Evolutionary conservation across 2,888 invertebrate species (phyloP).

Genomic region (Thysanoteuthis rhombus): DNA sequence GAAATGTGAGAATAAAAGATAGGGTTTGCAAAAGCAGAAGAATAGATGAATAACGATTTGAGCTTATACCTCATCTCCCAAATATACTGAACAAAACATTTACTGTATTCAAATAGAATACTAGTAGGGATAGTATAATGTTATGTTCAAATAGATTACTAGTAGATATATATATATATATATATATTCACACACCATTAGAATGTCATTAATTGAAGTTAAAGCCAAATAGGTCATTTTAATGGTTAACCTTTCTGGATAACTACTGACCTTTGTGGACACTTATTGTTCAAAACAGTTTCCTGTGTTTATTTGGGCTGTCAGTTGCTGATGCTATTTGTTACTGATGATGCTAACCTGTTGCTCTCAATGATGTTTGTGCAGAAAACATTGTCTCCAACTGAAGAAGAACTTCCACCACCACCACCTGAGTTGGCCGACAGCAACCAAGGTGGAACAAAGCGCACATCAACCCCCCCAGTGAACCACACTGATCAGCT

Average conservation of each 20-base stretch:
- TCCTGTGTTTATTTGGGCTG: not conserved
- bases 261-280: not conserved
- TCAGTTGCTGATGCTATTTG: not conserved
- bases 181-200: not conserved
- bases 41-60: not conserved
- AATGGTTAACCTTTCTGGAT: not conserved
- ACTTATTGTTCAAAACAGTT: not conserved
- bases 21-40: not conserved
- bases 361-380: conserved; percentile 21
- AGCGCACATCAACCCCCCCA: conserved; percentile 36
- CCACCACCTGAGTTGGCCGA: conserved; percentile 55
- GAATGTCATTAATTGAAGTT: not conserved
- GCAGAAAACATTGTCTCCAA: conserved; percentile 44
- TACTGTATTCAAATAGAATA: too few species aligned
- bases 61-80: not conserved
- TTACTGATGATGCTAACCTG: not conserved
- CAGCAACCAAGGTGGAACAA: conserved; percentile 39
- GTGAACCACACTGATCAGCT: conserved; percentile 29
- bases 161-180: too few species aligned
- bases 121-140: too few species aligned
- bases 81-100: not conserved
- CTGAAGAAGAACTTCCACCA: conserved; percentile 59
- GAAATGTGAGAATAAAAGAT: not conserved
- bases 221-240: not conserved
- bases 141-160: too few species aligned